These are phyloP conservation scores for Hirudo medicinalis DNA, from an alignment of 1,140 invertebrate genomes.

Conservation along the genomic window DNA sequence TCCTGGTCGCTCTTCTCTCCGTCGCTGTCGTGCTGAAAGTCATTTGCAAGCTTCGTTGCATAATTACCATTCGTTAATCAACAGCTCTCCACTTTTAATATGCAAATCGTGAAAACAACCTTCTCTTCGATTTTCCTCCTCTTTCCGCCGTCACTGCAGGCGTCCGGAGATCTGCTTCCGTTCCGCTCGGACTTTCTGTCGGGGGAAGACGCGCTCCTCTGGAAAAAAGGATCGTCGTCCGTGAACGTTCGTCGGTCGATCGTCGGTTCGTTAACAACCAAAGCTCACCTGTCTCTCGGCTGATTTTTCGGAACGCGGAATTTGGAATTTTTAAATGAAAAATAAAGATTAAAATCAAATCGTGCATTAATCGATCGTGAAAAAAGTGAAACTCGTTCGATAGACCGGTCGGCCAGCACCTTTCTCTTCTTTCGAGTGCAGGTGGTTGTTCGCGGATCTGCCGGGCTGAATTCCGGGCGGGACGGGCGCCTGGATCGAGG, in stretches of 20 bases:
- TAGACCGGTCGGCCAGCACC: too few relatives aligned
- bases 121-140: constrained; percentile 14
- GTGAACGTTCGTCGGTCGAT: too few relatives aligned
- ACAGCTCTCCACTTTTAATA: too few relatives aligned
- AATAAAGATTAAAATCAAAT: neutral
- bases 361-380: too few relatives aligned
- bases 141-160: constrained; percentile 11
- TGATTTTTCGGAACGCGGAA: neutral
- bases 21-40: constrained; percentile 14
- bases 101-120: neutral
- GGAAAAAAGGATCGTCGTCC: neutral
- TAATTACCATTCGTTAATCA: too few relatives aligned
- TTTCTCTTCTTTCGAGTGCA: constrained; percentile 16
- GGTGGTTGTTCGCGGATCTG: neutral
- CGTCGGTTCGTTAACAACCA: neutral
- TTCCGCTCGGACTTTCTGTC: constrained; percentile 13
- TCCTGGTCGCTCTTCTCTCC: constrained; percentile 80
- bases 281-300: neutral
- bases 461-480: neutral
- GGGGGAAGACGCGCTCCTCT: constrained; percentile 9
- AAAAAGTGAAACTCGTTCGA: too few relatives aligned
- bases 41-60: too few relatives aligned
- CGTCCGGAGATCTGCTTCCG: constrained; percentile 13
- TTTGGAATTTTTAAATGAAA: neutral
- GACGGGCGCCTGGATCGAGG: neutral